Evolutionary conservation across 2,113 vertebrate species (phyloP).

Genomic region (Rallus limicola): DNA sequence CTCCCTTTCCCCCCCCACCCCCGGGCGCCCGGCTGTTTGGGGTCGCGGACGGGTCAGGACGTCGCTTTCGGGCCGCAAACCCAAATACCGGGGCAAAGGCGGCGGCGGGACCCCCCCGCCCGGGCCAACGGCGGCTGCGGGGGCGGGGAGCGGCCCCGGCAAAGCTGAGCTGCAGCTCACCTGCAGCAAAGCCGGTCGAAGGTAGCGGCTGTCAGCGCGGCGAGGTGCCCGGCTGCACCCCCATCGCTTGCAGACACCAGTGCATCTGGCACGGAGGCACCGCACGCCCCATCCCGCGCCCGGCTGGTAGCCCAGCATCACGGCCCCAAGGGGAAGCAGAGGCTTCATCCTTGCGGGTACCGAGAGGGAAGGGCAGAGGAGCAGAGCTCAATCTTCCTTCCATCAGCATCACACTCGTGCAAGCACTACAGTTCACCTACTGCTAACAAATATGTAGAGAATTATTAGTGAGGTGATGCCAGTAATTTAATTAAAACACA

Average conservation of each 20-base stretch:
- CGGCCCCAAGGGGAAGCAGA: too few species aligned
- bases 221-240: rapidly evolving
- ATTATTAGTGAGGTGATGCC: background rate
- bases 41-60: background rate
- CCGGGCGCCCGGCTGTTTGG: background rate
- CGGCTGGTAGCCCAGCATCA: background rate
- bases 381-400: background rate
- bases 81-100: background rate
- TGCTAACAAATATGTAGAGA: background rate
- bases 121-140: background rate
- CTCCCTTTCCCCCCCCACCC: rapidly evolving
- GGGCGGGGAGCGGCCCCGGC: background rate
- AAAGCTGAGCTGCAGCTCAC: background rate
- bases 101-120: background rate
- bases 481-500: background rate
- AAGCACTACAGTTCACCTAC: background rate
- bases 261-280: background rate
- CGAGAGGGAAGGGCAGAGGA: background rate
- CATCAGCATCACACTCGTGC: background rate
- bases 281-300: rapidly evolving
- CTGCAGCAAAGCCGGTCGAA: background rate
- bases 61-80: background rate
- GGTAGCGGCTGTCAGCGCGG: rapidly evolving
- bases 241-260: rapidly evolving
- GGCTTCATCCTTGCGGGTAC: background rate